phyloP scores from a whole-genome alignment of 2,888 invertebrate species.

The Cataglyphis livida region DNA sequence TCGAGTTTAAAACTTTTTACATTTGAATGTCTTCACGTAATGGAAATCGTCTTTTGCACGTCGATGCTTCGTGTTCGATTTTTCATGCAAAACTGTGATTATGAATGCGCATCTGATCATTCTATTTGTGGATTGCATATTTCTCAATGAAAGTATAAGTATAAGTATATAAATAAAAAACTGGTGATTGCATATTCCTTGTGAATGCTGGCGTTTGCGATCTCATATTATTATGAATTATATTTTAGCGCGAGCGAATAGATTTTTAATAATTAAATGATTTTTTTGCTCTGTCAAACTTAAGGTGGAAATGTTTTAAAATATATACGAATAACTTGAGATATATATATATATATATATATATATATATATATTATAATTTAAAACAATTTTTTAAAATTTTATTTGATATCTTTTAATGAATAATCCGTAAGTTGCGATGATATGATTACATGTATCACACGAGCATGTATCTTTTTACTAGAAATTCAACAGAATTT shows the following conservation, averaged over 20 bases:
- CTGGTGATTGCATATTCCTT: conserved; percentile 22
- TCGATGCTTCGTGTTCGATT: conserved; percentile 1
- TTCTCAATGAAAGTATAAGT: conserved; percentile 36
- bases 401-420: neutral
- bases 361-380: neutral
- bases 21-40: conserved; percentile 3
- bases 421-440: neutral
- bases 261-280: conserved; percentile 4
- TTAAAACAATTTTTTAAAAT: neutral
- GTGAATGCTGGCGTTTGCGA: conserved; percentile 3
- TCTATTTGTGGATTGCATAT: conserved; percentile 25
- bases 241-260: neutral
- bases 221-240: neutral
- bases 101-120: conserved; percentile 32
- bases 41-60: neutral
- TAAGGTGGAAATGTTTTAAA: neutral
- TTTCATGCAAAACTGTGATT: conserved; percentile 31
- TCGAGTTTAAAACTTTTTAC: neutral
- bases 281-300: conserved; percentile 8
- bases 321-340: neutral
- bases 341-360: neutral
- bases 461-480: neutral
- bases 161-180: conserved; percentile 18
- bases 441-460: neutral
- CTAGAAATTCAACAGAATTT: neutral